These are phyloP conservation scores for Semotilus atromaculatus DNA, from an alignment of 2,797 vertebrate genomes.

Conservation along the genomic window DNA sequence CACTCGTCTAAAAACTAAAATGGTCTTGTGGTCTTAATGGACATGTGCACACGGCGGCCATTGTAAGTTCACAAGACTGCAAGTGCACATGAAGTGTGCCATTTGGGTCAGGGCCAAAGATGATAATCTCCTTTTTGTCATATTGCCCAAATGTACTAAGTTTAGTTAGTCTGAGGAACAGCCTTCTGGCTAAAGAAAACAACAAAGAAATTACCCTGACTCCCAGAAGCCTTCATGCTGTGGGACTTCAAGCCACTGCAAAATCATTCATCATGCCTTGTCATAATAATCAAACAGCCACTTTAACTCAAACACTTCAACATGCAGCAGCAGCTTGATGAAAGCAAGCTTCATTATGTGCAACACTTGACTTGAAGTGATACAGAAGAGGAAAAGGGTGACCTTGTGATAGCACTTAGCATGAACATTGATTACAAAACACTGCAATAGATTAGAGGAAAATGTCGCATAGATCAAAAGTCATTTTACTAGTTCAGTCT, in stretches of 20 bases:
- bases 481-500: slow-evolving; percentile 15
- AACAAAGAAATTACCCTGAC: slow-evolving; percentile 33
- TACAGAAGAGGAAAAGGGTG: slow-evolving; percentile 23
- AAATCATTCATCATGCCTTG: slow-evolving; percentile 59
- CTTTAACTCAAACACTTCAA: slow-evolving; percentile 49
- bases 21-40: background rate
- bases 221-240: slow-evolving; percentile 8
- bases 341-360: slow-evolving; percentile 37
- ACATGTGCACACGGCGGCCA: background rate
- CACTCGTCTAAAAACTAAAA: background rate
- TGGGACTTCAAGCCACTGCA: slow-evolving; percentile 23
- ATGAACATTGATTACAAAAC: slow-evolving; percentile 31
- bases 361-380: slow-evolving; percentile 35
- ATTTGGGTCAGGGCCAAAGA: background rate
- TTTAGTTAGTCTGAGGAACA: slow-evolving; percentile 10
- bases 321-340: slow-evolving; percentile 50
- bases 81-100: background rate
- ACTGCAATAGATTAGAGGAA: slow-evolving; percentile 17
- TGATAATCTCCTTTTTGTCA: background rate
- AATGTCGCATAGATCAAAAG: background rate
- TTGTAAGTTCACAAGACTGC: slow-evolving; percentile 1
- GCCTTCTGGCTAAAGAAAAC: slow-evolving; percentile 19
- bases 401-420: slow-evolving; percentile 23
- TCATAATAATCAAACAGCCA: slow-evolving; percentile 57
- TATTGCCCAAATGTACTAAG: background rate